A percentile compares a stretch with the other conserved stretches of the same genome.
Conservation (phyloP, 2,113 vertebrate species). For the Scomber scombrus region DNA sequence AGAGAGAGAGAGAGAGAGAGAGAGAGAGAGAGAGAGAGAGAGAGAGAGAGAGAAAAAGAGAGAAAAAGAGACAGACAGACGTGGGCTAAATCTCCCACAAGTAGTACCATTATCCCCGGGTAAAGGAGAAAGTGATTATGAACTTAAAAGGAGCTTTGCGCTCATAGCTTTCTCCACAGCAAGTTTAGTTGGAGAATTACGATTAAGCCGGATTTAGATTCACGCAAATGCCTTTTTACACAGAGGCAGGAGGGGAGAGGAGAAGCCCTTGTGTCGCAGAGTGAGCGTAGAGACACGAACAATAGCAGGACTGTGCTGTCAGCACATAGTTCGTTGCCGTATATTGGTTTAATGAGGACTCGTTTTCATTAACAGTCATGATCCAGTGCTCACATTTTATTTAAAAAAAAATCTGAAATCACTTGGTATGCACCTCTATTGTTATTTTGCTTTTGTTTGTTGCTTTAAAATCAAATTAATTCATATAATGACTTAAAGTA, state of each 20-base stretch:
- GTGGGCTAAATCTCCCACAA: constrained; percentile 73
- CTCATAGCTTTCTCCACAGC: constrained; percentile 83
- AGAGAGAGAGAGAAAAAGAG: constrained; percentile 33
- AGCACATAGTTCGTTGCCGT: constrained; percentile 8
- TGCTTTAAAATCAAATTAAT: neutral
- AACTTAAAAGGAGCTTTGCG: constrained; percentile 89
- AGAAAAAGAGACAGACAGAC: too few relatives aligned
- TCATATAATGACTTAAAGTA: neutral
- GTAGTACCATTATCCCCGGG: constrained; percentile 89
- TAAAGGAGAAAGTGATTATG: constrained; percentile 87
- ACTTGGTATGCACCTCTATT: neutral
- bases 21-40: constrained; percentile 50
- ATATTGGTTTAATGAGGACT: constrained; percentile 8
- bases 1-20: constrained; percentile 76
- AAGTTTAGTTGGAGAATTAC: constrained; percentile 83
- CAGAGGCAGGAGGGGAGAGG: constrained; percentile 17
- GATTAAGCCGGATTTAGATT: constrained; percentile 78
- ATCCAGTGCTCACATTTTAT: neutral
- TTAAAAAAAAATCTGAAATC: constrained; percentile 1
- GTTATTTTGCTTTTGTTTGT: neutral
- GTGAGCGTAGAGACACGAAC: constrained; percentile 19
- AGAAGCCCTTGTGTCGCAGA: constrained; percentile 9
- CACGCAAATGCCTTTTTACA: constrained; percentile 68
- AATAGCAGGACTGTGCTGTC: constrained; percentile 22
- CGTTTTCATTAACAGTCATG: neutral